Base-by-base conservation (phyloP, 2,113 vertebrate genomes). In the Anoplopoma fimbria region DNA sequence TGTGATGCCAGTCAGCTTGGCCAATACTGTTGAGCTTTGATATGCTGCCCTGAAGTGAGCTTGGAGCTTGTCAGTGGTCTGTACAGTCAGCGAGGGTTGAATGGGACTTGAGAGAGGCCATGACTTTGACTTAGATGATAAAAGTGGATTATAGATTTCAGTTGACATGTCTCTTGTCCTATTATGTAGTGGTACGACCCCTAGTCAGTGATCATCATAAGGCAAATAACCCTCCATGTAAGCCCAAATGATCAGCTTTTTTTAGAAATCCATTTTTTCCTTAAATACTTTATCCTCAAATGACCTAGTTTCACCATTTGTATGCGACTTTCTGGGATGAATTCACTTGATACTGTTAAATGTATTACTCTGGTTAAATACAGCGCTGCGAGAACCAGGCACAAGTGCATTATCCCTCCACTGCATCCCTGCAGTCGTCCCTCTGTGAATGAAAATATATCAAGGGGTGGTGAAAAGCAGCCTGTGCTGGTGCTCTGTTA, bases 101-200 rank as follows among this genome's bases (percentile, higher is more conserved):
- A 71, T 69, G 29, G 67, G 77, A 70, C 57, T 75, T 34, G 12
- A 79, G 72, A 76, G 61, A 85, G 45, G 82, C 55, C 36, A 34
- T 77, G 88, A 87, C 86, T 90, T 60, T 83, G 45, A 73, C 31
- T 80, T 15, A n/a, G 38, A 40, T 67, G 45, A 77, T 61, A 84
- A 14, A 58, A 31, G n/a, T 63, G 38, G 31, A 63, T 61, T 75
- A 69, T 76, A 62, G 62, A 76, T 71, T 77, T 29, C 75, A 63
- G 68, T 73, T 15, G 73, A 49, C 45, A 79, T 47, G 58, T 36
- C 40, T 76, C 15, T 71, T 71, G 34, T 58, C 27, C 36, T 71
- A 4, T 34, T 64, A 49, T 65, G 47, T 34, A 71, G 12, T 25
- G 10, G 38, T 17, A 6, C 1, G 13, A 67, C 42, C 38, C 36